Conservation (phyloP, 1,140 invertebrate genomes). For the Hycleus cichorii region DNA sequence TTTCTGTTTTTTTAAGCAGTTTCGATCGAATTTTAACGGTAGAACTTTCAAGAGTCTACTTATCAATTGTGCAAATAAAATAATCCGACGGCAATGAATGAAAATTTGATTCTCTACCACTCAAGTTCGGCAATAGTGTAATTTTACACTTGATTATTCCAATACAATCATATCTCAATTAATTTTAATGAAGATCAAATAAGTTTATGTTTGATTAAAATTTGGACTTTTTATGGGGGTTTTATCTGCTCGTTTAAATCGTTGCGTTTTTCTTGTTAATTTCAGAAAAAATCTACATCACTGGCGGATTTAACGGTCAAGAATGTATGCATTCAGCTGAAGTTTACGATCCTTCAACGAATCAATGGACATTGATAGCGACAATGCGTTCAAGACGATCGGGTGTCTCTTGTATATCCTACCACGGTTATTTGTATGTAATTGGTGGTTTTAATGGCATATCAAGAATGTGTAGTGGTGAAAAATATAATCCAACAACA, state of each 20-base stretch:
- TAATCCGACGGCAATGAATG: too few species aligned
- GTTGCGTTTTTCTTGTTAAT: slow-evolving; percentile 21
- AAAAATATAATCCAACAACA: slow-evolving; percentile 63
- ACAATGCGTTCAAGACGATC: slow-evolving; percentile 72
- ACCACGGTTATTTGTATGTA: slow-evolving; percentile 62
- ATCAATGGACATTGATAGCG: slow-evolving; percentile 79
- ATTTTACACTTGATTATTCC: too few species aligned
- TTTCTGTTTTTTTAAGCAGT: too few species aligned
- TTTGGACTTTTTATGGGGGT: not conserved
- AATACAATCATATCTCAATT: too few species aligned
- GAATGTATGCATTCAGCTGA: slow-evolving; percentile 82
- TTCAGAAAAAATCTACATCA: slow-evolving; percentile 70
- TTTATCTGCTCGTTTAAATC: too few species aligned
- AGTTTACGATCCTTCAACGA: slow-evolving; percentile 71
- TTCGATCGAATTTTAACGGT: too few species aligned
- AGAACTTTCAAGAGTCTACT: too few species aligned
- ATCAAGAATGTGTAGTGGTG: slow-evolving; percentile 57
- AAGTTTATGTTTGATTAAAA: not conserved
- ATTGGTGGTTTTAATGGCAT: slow-evolving; percentile 75
- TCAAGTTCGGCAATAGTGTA: too few species aligned
- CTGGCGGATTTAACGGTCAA: slow-evolving; percentile 83
- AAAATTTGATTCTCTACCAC: too few species aligned
- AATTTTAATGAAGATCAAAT: too few species aligned
- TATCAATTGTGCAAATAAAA: too few species aligned
- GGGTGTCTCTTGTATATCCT: slow-evolving; percentile 67